Evolutionary conservation across 2,797 vertebrate species (phyloP).

Genomic region (Phalloptychus januarius): DNA sequence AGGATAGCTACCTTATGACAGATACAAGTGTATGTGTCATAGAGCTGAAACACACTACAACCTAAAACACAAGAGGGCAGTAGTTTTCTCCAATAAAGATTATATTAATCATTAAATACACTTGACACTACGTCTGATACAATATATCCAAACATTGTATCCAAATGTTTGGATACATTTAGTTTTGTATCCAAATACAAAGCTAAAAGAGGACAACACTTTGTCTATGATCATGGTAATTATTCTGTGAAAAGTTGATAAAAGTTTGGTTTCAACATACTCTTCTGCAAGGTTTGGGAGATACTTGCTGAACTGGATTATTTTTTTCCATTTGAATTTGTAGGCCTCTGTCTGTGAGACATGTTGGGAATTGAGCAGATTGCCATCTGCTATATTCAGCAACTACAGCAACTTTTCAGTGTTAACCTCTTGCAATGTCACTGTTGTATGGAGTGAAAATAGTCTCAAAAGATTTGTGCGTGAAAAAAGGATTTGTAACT

Average conservation of each 20-base stretch:
- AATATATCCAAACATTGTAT: no score
- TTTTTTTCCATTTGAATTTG: neutral
- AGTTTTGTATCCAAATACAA: neutral
- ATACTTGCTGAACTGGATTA: neutral
- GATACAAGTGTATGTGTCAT: neutral
- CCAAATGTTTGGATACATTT: no score
- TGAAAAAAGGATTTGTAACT: no score
- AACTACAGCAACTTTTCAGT: neutral
- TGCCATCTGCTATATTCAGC: neutral
- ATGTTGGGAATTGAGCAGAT: neutral
- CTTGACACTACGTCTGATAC: neutral
- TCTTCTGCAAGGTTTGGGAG: neutral
- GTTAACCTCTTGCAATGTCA: neutral
- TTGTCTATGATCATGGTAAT: neutral
- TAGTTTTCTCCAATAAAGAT: constrained; percentile 51
- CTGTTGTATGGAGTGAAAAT: no score
- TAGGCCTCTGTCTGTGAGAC: neutral
- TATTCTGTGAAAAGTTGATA: neutral
- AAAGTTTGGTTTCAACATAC: neutral
- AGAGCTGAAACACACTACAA: neutral
- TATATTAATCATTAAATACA: neutral
- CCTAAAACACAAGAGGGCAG: constrained; percentile 75
- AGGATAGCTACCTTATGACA: neutral
- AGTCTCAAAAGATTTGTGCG: no score
- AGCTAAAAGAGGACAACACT: neutral